Evolutionary conservation across 2,113 vertebrate genomes (phyloP), one percentile per base, ranked within the genome.

Genomic region (Daphoenositta chrysoptera): DNA sequence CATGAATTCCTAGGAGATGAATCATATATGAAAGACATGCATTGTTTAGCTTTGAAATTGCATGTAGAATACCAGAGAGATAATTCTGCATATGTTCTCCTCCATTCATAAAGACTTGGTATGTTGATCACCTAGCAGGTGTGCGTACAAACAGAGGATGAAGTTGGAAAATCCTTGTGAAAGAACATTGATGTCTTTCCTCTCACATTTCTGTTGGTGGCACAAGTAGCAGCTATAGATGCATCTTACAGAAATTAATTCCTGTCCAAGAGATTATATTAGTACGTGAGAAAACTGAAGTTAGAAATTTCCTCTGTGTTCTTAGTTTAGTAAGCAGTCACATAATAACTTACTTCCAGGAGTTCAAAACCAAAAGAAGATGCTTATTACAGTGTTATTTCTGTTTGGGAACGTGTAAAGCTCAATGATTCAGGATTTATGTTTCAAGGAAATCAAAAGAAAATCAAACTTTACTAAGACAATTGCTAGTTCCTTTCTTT

Each of bases 1-100:
- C 94, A 90, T 90, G 80, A 82, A 89, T 96, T 95, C 94, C 85
- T 83, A 54, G 48, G 40, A 53, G 65, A 54, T 97, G 84, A 97
- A 90, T 97, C 97, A 95, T 44, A 37, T 80, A 65, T 61, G 24
- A 77, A 92, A 95, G 79, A 70, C 60, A 64, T 0, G 0, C 40
- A 72, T 83, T 72, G 83, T 87, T 83, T 94, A 85, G 57, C 91
- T 91, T 95, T 72, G 77, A 78, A 91, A 87, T 60, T 63, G 83
- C 26, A 33, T 4, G 1, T 1, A 3, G 39, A 70, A 30, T 51
- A 58, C 37, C 80, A 80, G 6, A 33, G 70, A 94, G 80, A 72
- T 70, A 85, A 47, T 88, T 90, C 66, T 83, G 16, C 40, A 16
- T 69, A 28, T 61, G 6, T 18, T 58, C 15, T 53, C n/a, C 42